These are phyloP conservation scores for Boloria euphrosyne DNA, from an alignment of 2,888 invertebrate genomes.

Conservation along the genomic window DNA sequence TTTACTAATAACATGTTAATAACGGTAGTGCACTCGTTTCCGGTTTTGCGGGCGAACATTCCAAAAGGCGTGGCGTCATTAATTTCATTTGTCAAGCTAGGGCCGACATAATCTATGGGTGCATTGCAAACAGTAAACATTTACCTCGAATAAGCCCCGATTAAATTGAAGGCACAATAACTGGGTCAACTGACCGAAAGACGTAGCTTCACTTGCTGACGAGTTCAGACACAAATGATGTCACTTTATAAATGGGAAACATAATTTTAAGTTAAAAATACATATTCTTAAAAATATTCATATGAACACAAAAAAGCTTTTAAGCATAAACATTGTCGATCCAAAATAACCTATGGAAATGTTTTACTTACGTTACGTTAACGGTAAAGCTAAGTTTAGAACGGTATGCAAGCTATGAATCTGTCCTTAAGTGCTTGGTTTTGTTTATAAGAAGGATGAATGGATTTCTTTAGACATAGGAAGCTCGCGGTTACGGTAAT, in stretches of 20 bases:
- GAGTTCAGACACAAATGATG: slow-evolving; percentile 19
- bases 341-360: slow-evolving; percentile 20
- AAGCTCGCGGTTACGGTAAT: slow-evolving; percentile 54
- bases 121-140: slow-evolving; percentile 45
- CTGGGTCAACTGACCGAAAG: slow-evolving; percentile 47
- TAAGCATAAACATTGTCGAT: neutral
- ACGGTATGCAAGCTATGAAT: slow-evolving; percentile 58
- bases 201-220: slow-evolving; percentile 18
- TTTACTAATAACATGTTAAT: slow-evolving; percentile 70
- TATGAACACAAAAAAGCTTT: neutral
- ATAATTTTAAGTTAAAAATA: neutral
- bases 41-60: slow-evolving; percentile 66
- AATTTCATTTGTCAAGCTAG: slow-evolving; percentile 65
- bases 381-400: slow-evolving; percentile 65
- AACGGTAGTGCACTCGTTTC: slow-evolving; percentile 75
- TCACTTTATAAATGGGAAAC: slow-evolving; percentile 6
- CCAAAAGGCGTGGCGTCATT: slow-evolving; percentile 68
- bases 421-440: slow-evolving; percentile 65
- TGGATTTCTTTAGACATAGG: slow-evolving; percentile 59
- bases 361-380: slow-evolving; percentile 38
- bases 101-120: slow-evolving; percentile 45
- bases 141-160: slow-evolving; percentile 48
- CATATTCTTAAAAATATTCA: neutral
- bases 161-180: slow-evolving; percentile 45
- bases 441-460: slow-evolving; percentile 72